These are phyloP conservation scores for Parasteatoda tepidariorum DNA, from an alignment of 1,140 invertebrate genomes.

Conservation along the genomic window DNA sequence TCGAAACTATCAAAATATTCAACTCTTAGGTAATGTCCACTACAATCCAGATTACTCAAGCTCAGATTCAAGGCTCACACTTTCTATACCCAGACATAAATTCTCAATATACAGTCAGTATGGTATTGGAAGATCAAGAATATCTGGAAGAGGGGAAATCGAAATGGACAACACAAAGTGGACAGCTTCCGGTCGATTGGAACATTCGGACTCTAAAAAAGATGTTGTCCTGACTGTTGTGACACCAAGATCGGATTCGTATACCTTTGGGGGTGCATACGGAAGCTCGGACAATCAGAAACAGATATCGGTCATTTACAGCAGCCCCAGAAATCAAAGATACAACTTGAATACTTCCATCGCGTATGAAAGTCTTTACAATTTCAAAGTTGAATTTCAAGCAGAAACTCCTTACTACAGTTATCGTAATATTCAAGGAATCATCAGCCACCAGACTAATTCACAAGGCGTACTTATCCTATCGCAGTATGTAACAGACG, in stretches of 20 bases:
- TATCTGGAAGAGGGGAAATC: constrained; percentile 22
- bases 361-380: background rate
- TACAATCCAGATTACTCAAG: constrained; percentile 15
- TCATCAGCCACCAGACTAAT: constrained; percentile 8
- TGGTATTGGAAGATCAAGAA: constrained; percentile 21
- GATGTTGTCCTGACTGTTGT: constrained; percentile 9
- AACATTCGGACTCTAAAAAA: background rate
- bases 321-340: constrained; percentile 2
- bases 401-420: constrained; percentile 53
- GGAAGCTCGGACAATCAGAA: background rate
- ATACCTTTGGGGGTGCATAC: constrained; percentile 14
- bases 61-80: constrained; percentile 39
- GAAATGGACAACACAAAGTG: constrained; percentile 36
- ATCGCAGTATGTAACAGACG: constrained; percentile 19
- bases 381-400: constrained; percentile 20
- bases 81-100: constrained; percentile 25
- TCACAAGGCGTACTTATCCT: constrained; percentile 3
- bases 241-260: constrained; percentile 8
- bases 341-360: constrained; percentile 23
- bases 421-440: constrained; percentile 56
- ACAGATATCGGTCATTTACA: constrained; percentile 13
- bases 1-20: constrained; percentile 1
- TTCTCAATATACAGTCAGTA: constrained; percentile 42
- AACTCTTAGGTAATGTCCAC: constrained; percentile 36
- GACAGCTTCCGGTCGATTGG: constrained; percentile 5